Base-by-base conservation (phyloP, 2,797 vertebrate species). In the Chelon auratus region DNA sequence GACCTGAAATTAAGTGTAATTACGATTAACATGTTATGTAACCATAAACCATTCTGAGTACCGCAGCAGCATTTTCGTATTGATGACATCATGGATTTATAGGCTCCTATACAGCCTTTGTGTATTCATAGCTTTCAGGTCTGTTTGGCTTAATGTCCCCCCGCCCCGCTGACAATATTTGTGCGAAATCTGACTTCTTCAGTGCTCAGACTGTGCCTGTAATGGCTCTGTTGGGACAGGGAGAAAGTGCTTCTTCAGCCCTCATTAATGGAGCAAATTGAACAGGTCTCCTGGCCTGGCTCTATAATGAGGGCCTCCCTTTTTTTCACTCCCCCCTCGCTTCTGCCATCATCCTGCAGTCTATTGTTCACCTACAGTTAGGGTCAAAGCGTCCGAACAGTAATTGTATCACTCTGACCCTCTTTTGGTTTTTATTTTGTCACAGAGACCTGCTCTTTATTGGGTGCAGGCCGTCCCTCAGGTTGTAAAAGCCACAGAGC, bases 201-300 rank as follows among this genome's bases (percentile, higher is more conserved):
- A 2, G 48, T 65, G 68, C 78, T 86, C 61, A 76, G 74, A 68
- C 87, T 62, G 10, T 63, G 75, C 59, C 81, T 22, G 61, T 92
- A 93, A 95, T 94, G 87, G 87, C 93, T 93, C 94, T 94, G 85
- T 77, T 90, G 94, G 94, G 95, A 94, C 63, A 43, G 14, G 62
- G 57, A 54, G 61, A 93, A 93, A 95, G 92, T 93, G 93, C 94
- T 94, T 94, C 93, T 94, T 95, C 93, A 93, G 93, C 91, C 78
- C 86, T 93, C 91, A 91, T 94, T 95, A 95, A 94, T 93, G 92
- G 91, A 92, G 92, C 87, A 93, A 93, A 95, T 95, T 93, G 92
- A 94, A 93, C 90, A 88, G 91, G 92, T 93, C 87, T 93, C 78
- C 82, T 54, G 62, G 87, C 73, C 85, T 76, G 66, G 85, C 71